A percentile compares a stretch with the other conserved stretches of the same genome.
phyloP scores from a whole-genome alignment of 2,113 vertebrate species.

The Apteryx owenii region DNA sequence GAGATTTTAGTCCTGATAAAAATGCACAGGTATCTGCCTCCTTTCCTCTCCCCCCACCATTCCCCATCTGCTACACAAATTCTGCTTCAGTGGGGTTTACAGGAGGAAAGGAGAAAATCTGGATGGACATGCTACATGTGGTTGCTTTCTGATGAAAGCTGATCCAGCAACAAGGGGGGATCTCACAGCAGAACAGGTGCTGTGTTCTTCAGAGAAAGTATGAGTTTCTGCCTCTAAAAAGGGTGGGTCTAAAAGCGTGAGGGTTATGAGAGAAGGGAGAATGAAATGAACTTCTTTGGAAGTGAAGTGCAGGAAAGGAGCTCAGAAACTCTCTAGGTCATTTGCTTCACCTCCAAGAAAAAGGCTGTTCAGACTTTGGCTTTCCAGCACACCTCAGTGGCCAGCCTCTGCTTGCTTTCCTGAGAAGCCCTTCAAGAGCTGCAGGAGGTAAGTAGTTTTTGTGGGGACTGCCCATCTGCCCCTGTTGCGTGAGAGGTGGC shows the following conservation, averaged over 20 bases:
- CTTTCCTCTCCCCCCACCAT: background rate
- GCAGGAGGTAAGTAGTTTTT: background rate
- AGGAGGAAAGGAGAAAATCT: background rate
- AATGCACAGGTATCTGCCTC: background rate
- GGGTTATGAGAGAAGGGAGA: background rate
- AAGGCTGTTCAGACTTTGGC: background rate
- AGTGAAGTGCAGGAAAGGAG: background rate
- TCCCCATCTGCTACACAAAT: background rate
- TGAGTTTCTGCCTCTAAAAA: background rate
- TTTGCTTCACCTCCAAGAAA: background rate
- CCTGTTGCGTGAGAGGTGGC: background rate
- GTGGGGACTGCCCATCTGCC: background rate
- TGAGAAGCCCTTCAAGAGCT: background rate
- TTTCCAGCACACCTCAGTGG: background rate
- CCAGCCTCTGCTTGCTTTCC: background rate
- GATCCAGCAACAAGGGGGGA: background rate
- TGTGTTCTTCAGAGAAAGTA: conserved; percentile 5
- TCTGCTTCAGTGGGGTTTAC: background rate
- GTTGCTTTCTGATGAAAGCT: background rate
- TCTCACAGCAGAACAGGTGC: background rate
- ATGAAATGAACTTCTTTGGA: background rate
- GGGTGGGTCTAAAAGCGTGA: background rate
- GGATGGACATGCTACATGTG: background rate
- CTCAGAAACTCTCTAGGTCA: background rate
- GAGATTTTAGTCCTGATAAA: background rate